Evolutionary conservation across 2,888 invertebrate species (phyloP).

Genomic region (Petrophora chlorosata): DNA sequence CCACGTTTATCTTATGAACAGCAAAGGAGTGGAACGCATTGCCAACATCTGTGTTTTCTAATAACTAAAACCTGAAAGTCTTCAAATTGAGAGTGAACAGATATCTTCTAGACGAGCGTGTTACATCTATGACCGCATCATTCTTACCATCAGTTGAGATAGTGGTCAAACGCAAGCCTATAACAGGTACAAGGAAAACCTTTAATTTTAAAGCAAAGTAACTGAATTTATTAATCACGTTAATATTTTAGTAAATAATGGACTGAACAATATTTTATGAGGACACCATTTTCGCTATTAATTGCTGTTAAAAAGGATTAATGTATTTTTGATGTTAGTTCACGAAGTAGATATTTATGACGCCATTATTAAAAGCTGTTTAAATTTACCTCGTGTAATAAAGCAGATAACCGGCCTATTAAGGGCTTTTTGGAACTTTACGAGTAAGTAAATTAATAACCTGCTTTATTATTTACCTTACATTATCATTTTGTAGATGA

Average conservation of each 20-base stretch:
- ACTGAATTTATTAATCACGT: constrained; percentile 19
- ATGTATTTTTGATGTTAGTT: constrained; percentile 20
- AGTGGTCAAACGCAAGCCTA: no score
- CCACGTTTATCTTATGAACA: no score
- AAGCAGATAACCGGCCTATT: constrained; percentile 11
- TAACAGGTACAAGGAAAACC: no score
- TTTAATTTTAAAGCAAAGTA: background rate
- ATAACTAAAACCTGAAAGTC: no score
- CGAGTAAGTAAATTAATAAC: background rate
- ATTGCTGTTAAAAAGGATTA: constrained; percentile 25
- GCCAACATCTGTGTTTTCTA: no score
- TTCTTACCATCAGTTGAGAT: no score
- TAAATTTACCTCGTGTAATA: constrained; percentile 17
- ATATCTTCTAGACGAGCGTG: no score
- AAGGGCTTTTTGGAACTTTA: constrained; percentile 5
- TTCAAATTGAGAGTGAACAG: no score
- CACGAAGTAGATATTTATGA: constrained; percentile 21
- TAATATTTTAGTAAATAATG: constrained; percentile 27
- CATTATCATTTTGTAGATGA: no score
- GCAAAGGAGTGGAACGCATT: no score
- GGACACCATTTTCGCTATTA: constrained; percentile 22
- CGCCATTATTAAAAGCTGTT: constrained; percentile 19
- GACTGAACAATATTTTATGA: constrained; percentile 23
- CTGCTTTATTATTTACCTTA: no score
- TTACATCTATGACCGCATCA: no score